Base-by-base conservation (phyloP, 1,140 invertebrate species). In the Megathymus violae region DNA sequence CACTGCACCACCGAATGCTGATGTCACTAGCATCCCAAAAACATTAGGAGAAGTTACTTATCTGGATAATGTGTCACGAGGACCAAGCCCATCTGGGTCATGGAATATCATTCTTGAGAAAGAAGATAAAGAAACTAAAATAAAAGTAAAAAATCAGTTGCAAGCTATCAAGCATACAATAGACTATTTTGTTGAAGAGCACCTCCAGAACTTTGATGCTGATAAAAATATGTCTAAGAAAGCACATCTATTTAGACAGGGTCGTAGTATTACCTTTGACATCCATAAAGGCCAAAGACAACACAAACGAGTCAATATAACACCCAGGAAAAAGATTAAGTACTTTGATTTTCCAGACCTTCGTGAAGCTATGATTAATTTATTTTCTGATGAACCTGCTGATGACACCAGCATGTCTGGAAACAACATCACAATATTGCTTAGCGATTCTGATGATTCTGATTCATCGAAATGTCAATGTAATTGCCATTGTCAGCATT, bases 261-360 rank as follows among this genome's bases (percentile, higher is more conserved):
- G 50, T 41, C 68, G 62, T 1, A 71, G 60, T 10, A 58, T 69
- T 0, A 74, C 65, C 1, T 72, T 70, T 9, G 64, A 73, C 44
- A 3, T 75, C 10, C 60, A 70, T 4, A 77, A 77, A 68, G 62
- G 47, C 6, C 34, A 69, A 15, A 13, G 41, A 43, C 13, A 36
- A n/a, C 51, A 47, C n/a, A 74, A 67, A 44, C 62, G 64, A 3
- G 15, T 65, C 6, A 69, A 68, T 14, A 38, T 80, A 0, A 84
- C 54, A n/a, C 63, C 70, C 15, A 91, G 88, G 44, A 91, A 91
- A 58, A 84, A 80, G 44, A 69, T 76, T 0, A 88, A 82, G 54
- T 74, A 87, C 44, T 88, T 78, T 51, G 88, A 91, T 60, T 91
- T 82, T 47, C 88, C 88, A 0, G 88, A 91, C 43, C 54, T 85